Evolutionary conservation across 2,797 vertebrate genomes (phyloP).

Genomic region (Enteromius trimaculatus): DNA sequence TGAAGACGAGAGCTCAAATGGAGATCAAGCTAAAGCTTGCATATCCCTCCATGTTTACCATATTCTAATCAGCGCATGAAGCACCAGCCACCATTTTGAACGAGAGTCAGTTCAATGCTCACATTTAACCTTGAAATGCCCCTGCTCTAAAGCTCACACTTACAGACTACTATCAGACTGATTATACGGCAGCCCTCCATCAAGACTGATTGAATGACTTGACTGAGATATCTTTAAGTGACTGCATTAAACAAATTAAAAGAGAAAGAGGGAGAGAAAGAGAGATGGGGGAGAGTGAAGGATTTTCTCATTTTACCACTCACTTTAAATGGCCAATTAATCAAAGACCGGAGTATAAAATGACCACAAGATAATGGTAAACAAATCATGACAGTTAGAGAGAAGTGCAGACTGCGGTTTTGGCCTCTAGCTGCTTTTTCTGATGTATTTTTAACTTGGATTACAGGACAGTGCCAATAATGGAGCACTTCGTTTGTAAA

Average conservation of each 20-base stretch:
- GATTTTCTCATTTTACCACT: constrained; percentile 37
- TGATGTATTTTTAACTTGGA: not conserved
- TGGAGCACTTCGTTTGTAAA: constrained; percentile 19
- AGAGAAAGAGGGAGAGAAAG: not conserved
- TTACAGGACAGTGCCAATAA: not conserved
- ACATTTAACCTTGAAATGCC: constrained; percentile 41
- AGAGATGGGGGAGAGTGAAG: not conserved
- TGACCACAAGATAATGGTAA: constrained; percentile 35
- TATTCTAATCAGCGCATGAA: constrained; percentile 49
- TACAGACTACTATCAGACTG: constrained; percentile 37
- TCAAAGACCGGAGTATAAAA: constrained; percentile 31
- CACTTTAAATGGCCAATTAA: constrained; percentile 35
- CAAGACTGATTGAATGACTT: constrained; percentile 46
- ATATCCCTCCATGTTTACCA: constrained; percentile 66
- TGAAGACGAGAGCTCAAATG: constrained; percentile 74
- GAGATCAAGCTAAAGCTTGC: constrained; percentile 72
- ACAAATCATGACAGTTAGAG: constrained; percentile 26
- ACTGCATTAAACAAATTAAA: constrained; percentile 52
- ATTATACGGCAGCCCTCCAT: constrained; percentile 32
- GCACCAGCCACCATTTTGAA: constrained; percentile 67
- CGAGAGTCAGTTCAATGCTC: constrained; percentile 30
- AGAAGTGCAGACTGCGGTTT: constrained; percentile 33
- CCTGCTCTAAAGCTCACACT: constrained; percentile 32
- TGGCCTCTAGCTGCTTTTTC: constrained; percentile 5
- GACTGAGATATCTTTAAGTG: constrained; percentile 42